Base-by-base conservation (phyloP, 2,888 invertebrate species). In the Epinotia demarniana region DNA sequence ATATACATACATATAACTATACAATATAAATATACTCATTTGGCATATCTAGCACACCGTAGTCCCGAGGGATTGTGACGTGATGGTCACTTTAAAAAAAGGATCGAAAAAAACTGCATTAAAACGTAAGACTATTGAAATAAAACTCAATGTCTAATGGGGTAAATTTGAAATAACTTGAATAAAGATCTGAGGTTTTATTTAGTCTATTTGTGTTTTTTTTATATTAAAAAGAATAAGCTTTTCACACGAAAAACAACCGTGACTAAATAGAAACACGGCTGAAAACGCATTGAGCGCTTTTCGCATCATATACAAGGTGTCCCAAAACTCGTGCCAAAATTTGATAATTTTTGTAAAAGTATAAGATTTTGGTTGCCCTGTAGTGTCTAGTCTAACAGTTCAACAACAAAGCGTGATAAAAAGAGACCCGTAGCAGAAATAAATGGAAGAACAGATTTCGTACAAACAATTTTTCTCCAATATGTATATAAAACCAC, bases 41-140 rank as follows among this genome's bases (percentile, higher is more conserved):
- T 91, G 90, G 90, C 89, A 89, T 89, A 87, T 86, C 90, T 91
- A 91, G 90, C 90, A 90, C 89, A 89, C 87, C 86, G 83, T 85
- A 86, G 78, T 79, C 81, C 82, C 80, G 62, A 77, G 81, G 81
- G 68, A 77, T 70, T 66, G 70, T 64, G 70, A 75, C 57, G 18
- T 6, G 19, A 60, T 63, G 23, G 18, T 46, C 39, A 19, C 46
- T 57, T 67, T 39, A 4, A 64, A 57, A 72, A 63, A 53, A 3
- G 12, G 60, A 71, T 8, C 63, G 16, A 53, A 53, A 6, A 8
- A 53, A 53, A n/a, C n/a, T 6, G 13, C 53, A n/a, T 46, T 53
- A 1, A 53, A 53, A 53, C n/a, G n/a, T n/a, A n/a, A 53, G 53
- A n/a, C n/a, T 53, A 53, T 53, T 6, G 8, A 5, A n/a, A 53